A percentile compares a stretch with the other conserved stretches of the same genome.
Evolutionary conservation across 2,888 invertebrate genomes (phyloP).

Genomic region (Drosophila suboccidentalis): DNA sequence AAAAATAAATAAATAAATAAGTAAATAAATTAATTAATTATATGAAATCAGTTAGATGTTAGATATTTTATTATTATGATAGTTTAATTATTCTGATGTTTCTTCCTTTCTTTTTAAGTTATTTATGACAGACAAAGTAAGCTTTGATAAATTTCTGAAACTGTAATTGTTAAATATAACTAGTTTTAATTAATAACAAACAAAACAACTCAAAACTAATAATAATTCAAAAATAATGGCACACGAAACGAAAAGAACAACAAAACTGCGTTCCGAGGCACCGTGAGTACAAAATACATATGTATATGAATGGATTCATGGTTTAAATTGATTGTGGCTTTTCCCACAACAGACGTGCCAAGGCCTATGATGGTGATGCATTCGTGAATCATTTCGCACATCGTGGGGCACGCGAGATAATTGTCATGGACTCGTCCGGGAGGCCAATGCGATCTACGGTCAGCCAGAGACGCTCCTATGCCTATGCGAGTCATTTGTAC

Average conservation of each 20-base stretch:
- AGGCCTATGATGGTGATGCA: constrained; percentile 61
- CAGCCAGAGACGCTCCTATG: constrained; percentile 38
- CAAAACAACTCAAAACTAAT: not conserved
- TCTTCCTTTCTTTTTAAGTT: too few species aligned
- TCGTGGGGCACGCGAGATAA: constrained; percentile 60
- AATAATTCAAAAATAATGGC: not conserved
- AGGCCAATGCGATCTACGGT: constrained; percentile 60
- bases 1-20: too few species aligned
- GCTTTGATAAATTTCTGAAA: not conserved
- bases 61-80: too few species aligned
- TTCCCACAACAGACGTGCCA: not conserved
- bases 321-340: not conserved
- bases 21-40: too few species aligned
- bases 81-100: too few species aligned
- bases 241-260: not conserved
- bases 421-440: constrained; percentile 59
- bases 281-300: not conserved
- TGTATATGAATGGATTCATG: not conserved
- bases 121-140: not conserved
- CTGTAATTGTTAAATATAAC: not conserved
- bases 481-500: constrained; percentile 31
- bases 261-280: not conserved
- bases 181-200: not conserved
- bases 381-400: constrained; percentile 52
- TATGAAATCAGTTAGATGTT: too few species aligned